Evolutionary conservation across 2,888 invertebrate genomes (phyloP).

Genomic region (Eristalis tenax): DNA sequence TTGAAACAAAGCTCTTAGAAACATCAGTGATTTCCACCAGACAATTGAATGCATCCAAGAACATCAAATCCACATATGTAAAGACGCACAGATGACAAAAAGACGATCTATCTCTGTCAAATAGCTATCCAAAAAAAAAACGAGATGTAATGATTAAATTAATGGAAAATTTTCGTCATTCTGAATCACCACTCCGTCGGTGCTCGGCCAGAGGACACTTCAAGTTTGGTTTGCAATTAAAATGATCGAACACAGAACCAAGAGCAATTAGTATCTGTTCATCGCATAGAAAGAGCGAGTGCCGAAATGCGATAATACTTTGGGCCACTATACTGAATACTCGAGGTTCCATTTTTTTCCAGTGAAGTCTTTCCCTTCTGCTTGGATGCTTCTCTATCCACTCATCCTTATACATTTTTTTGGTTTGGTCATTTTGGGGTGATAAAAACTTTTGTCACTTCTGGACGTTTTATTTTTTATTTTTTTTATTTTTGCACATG

Average conservation of each 20-base stretch:
- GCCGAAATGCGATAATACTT: constrained; percentile 56
- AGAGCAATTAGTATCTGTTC: constrained; percentile 69
- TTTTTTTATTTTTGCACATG: constrained; percentile 26
- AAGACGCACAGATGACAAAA: no score
- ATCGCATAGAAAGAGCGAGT: constrained; percentile 44
- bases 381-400: background rate
- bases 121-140: background rate
- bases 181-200: background rate
- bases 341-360: background rate
- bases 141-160: background rate
- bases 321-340: background rate
- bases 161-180: background rate
- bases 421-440: constrained; percentile 16
- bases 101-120: no score
- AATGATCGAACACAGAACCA: constrained; percentile 50
- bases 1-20: no score
- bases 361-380: constrained; percentile 21
- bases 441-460: constrained; percentile 31
- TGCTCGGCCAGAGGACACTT: background rate
- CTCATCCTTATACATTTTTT: background rate
- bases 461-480: constrained; percentile 13
- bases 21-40: no score
- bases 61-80: no score
- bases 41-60: no score
- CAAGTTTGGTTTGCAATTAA: background rate